Percentiles rank a stretch among this genome's conserved stretches.
phyloP scores from a whole-genome alignment of 2,888 invertebrate species.

The Pedicia rivosa region DNA sequence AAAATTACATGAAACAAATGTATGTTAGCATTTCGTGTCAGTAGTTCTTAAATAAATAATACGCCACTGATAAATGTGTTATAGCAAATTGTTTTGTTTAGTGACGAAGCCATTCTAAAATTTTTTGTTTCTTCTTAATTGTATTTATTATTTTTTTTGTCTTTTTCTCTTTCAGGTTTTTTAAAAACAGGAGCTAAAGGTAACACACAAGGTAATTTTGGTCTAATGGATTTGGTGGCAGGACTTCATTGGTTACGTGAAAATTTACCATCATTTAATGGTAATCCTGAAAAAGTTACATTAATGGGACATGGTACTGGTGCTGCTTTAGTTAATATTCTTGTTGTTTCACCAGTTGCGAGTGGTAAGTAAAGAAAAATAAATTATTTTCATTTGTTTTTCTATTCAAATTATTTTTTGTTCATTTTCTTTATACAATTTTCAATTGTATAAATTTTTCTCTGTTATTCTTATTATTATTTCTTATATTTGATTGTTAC shows the following conservation, averaged over 20 bases:
- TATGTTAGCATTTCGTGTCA: too few species aligned
- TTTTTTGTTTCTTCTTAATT: not conserved
- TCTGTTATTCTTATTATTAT: too few species aligned
- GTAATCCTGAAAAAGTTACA: conserved; percentile 84
- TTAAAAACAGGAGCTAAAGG: conserved; percentile 79
- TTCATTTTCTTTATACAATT: too few species aligned
- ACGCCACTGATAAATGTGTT: too few species aligned
- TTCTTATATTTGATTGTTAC: too few species aligned
- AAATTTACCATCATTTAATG: conserved; percentile 89
- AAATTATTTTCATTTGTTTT: too few species aligned
- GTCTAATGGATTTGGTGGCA: conserved; percentile 82
- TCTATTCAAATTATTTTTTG: too few species aligned
- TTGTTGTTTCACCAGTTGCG: conserved; percentile 88
- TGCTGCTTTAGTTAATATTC: conserved; percentile 89
- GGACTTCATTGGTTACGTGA: conserved; percentile 94
- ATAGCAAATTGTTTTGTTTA: too few species aligned
- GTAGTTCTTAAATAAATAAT: too few species aligned
- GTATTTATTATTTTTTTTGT: not conserved
- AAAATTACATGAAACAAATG: too few species aligned
- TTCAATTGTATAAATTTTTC: too few species aligned
- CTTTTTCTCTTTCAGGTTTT: conserved; percentile 47
- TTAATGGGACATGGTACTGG: conserved; percentile 94
- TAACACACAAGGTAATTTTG: conserved; percentile 82
- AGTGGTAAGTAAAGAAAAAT: conserved; percentile 51
- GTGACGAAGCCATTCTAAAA: too few species aligned